Percentiles rank a stretch among this genome's conserved stretches.
These are phyloP conservation scores for Drusus annulatus DNA, from an alignment of 1,140 invertebrate species.

Conservation along the genomic window DNA sequence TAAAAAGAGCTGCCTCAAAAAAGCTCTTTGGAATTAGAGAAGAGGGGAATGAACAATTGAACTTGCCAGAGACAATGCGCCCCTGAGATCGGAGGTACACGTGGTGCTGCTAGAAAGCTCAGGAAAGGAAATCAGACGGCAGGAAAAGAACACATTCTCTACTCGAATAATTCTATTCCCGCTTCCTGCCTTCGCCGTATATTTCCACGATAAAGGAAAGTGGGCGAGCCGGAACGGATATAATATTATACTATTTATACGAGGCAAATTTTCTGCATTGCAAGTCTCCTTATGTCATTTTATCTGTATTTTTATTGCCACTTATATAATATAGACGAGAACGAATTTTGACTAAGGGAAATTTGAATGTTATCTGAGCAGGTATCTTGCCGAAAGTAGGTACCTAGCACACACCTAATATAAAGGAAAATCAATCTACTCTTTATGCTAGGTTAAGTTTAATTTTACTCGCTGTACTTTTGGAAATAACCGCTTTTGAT, in stretches of 20 bases:
- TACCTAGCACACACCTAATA: too few relatives aligned
- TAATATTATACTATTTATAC: slow-evolving; percentile 28
- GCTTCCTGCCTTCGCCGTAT: slow-evolving; percentile 37
- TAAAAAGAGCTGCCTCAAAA: too few relatives aligned
- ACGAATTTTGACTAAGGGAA: neutral
- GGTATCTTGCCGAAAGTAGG: too few relatives aligned
- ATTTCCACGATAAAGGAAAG: slow-evolving; percentile 34
- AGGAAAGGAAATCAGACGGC: slow-evolving; percentile 29
- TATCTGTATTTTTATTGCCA: slow-evolving; percentile 40
- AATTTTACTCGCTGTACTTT: too few relatives aligned
- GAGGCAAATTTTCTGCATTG: slow-evolving; percentile 47
- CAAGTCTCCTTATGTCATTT: slow-evolving; percentile 32
- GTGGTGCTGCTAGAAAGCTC: slow-evolving; percentile 6
- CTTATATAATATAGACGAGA: neutral
- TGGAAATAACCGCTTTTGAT: too few relatives aligned
- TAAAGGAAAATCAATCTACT: neutral
- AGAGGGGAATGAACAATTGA: too few relatives aligned
- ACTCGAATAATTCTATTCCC: slow-evolving; percentile 43
- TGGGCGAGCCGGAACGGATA: neutral
- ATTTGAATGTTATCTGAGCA: too few relatives aligned
- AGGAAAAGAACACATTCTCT: slow-evolving; percentile 44
- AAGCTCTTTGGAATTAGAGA: too few relatives aligned
- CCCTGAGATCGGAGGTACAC: too few relatives aligned
- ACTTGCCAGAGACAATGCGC: too few relatives aligned
- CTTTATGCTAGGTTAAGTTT: neutral